Conservation (phyloP, 2,113 vertebrate genomes). For the Polyodon spathula region DNA sequence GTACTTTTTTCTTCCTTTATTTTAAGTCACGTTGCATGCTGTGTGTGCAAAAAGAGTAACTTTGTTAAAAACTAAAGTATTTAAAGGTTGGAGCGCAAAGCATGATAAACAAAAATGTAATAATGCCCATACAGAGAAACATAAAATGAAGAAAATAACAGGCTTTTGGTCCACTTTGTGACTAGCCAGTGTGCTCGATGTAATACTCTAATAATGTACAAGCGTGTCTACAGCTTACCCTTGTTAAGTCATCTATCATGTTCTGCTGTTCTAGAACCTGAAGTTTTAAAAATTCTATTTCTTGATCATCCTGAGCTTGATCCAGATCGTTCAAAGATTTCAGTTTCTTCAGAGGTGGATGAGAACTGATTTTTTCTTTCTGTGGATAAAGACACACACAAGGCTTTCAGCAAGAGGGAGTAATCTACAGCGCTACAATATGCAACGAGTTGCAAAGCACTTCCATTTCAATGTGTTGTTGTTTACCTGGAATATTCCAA, state of each 20-base stretch:
- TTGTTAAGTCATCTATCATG: conserved; percentile 72
- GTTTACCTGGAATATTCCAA: too few species aligned
- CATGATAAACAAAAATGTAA: too few species aligned
- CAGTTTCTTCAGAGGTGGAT: conserved; percentile 87
- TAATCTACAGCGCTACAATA: neutral
- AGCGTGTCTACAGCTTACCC: conserved; percentile 33
- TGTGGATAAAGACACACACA: conserved; percentile 36
- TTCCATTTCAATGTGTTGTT: neutral
- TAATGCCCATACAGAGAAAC: too few species aligned
- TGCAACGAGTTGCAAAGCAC: neutral
- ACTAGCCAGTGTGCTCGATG: too few species aligned
- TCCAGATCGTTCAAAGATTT: conserved; percentile 96
- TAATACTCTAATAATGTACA: too few species aligned
- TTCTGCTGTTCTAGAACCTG: conserved; percentile 97
- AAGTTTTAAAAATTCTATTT: conserved; percentile 92
- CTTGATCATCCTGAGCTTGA: conserved; percentile 93
- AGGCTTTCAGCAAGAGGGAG: neutral
- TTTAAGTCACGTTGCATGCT: too few species aligned
- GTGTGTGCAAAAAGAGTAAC: too few species aligned
- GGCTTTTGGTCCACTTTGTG: too few species aligned
- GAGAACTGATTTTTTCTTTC: conserved; percentile 89
- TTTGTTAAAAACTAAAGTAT: too few species aligned
- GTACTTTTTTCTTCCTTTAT: too few species aligned
- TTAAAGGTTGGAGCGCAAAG: too few species aligned
- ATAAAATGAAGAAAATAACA: too few species aligned